Conservation (phyloP, 1,140 invertebrate species). For the Himalopsyche phryganea region DNA sequence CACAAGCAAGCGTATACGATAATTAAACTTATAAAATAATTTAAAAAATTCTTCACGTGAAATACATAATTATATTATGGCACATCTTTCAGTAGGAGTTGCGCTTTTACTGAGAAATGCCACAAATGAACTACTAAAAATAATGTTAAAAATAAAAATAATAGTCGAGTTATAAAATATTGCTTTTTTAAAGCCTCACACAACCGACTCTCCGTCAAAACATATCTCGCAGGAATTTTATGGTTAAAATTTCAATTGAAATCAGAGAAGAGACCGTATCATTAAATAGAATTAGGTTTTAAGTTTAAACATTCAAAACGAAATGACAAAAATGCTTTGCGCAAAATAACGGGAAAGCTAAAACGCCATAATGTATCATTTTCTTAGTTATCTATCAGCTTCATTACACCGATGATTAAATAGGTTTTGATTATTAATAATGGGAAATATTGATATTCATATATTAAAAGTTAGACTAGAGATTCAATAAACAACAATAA, state of each 20-base stretch:
- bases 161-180: conserved; percentile 27
- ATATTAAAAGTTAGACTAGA: no score
- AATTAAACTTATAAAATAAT: no score
- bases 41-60: no score
- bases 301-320: no score
- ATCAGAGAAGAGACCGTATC: no score
- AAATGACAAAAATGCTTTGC: no score
- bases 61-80: conserved; percentile 14
- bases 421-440: no score
- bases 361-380: no score
- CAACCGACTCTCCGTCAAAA: conserved; percentile 31
- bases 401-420: neutral
- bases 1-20: neutral
- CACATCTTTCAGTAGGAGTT: conserved; percentile 30
- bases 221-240: conserved; percentile 17
- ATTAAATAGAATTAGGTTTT: no score
- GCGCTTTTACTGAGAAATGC: conserved; percentile 18
- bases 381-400: neutral
- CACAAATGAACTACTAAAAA: conserved; percentile 5
- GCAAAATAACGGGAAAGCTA: no score
- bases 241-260: neutral
- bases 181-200: conserved; percentile 33
- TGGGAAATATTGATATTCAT: no score
- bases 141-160: conserved; percentile 27
- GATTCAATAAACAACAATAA: no score